phyloP scores from a whole-genome alignment of 2,797 vertebrate species.

The Coranthus polyacanthus region DNA sequence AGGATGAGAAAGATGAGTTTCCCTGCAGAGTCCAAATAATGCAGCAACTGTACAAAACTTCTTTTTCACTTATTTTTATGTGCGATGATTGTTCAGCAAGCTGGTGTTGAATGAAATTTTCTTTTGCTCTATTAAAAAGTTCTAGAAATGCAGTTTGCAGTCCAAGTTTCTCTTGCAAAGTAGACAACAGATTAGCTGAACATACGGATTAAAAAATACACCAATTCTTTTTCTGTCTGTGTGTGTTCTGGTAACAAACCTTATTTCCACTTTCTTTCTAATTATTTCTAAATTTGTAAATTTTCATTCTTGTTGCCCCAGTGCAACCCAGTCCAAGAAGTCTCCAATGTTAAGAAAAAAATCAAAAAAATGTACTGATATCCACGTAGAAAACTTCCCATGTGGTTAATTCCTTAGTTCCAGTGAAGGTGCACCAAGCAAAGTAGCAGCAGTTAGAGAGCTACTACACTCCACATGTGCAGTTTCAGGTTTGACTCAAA shows the following conservation, averaged over 20 bases:
- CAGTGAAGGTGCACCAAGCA: constrained; percentile 23
- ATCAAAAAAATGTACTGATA: constrained; percentile 25
- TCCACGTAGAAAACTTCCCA: constrained; percentile 42
- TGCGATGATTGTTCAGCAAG: background rate
- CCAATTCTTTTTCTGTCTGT: too few relatives aligned
- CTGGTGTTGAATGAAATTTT: constrained; percentile 31
- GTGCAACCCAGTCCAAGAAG: constrained; percentile 44
- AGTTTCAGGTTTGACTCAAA: constrained; percentile 54
- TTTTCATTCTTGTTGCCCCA: constrained; percentile 31
- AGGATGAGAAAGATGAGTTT: constrained; percentile 82
- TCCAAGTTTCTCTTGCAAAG: constrained; percentile 35
- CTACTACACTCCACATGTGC: constrained; percentile 49
- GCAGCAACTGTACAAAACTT: constrained; percentile 39
- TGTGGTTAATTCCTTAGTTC: constrained; percentile 45
- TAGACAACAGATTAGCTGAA: constrained; percentile 18
- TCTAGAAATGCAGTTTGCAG: constrained; percentile 15
- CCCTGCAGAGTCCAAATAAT: constrained; percentile 59
- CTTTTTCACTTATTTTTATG: constrained; percentile 3
- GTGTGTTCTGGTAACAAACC: constrained; percentile 40
- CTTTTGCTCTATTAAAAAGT: constrained; percentile 2
- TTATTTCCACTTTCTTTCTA: constrained; percentile 5
- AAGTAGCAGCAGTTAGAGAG: constrained; percentile 39
- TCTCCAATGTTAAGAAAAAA: constrained; percentile 17
- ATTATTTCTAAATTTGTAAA: constrained; percentile 35
- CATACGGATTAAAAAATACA: too few relatives aligned